Base-by-base conservation (phyloP, 2,888 invertebrate genomes). In the Gisinianus flammeolus region DNA sequence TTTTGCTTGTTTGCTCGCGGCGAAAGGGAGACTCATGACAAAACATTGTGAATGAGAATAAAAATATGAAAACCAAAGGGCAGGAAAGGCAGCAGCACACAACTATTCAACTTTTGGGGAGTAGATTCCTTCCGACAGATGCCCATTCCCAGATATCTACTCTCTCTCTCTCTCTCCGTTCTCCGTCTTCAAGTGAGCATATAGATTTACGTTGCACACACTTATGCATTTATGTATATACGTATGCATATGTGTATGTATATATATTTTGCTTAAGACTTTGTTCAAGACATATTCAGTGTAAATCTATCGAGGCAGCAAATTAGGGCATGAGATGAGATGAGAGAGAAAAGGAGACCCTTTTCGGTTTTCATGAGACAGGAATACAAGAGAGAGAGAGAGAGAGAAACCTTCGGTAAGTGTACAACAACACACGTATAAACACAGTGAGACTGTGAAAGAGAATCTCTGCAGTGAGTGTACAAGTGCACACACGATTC, bases 1-100 rank as follows among this genome's bases (percentile, higher is more conserved):
- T n/a, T 26, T 19, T 5, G 30, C 31, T 26, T 64, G 8, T 31
- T 5, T 30, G 6, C 30, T 19, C 19, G 66, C 8, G 66, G 31
- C 19, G 3, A 16, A 66, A 66, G 66, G 66, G 66, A 66, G 62
- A 26, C 62, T 19, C 71, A 71, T 30, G 71, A 71, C 56, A 71
- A 56, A 71, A 71, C 56, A 71, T 71, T 71, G 56, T 71, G 71
- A 71, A 71, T 71, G 71, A 22, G 71, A 71, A 30, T 71, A 30
- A 28, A 52, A 54, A 70, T 35, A 70, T 26, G 70, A 52, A 52
- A 52, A 70, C 52, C 26, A 24, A 56, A 24, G 56, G 26, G 56
- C 19, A 30, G 16, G 56, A 30, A 12, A 26, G 70, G 52, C 52
- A 28, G 56, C 56, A 31, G 56, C 30, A 22, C 22, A 30, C 3